Evolutionary conservation across 1,140 invertebrate genomes (phyloP).

Genomic region (Leguminivora glycinivorella): DNA sequence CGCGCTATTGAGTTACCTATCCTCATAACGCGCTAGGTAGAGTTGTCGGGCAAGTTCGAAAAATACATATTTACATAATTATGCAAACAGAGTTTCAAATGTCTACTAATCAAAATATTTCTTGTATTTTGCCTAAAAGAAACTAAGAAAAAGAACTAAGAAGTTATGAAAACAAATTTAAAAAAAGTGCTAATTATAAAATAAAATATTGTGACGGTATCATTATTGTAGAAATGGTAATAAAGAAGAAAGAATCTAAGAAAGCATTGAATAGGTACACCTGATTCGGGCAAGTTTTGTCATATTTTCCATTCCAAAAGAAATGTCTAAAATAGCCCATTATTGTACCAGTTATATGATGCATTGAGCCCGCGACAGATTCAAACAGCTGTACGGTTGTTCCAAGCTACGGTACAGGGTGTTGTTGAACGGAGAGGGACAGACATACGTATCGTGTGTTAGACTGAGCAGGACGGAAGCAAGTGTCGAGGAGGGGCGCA

Average conservation of each 20-base stretch:
- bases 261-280: constrained; percentile 21
- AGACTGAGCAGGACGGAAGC: constrained; percentile 47
- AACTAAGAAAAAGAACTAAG: too few relatives aligned
- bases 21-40: too few relatives aligned
- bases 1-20: too few relatives aligned
- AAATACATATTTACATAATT: too few relatives aligned
- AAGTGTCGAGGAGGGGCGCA: constrained; percentile 60
- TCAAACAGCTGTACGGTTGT: constrained; percentile 67
- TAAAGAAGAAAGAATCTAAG: neutral
- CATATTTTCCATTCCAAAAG: constrained; percentile 1
- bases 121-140: too few relatives aligned
- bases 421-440: constrained; percentile 47
- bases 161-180: neutral
- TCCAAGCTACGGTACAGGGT: constrained; percentile 50
- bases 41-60: too few relatives aligned
- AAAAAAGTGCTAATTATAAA: neutral
- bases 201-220: neutral
- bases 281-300: constrained; percentile 22
- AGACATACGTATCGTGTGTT: constrained; percentile 36
- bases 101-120: too few relatives aligned
- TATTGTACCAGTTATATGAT: constrained; percentile 67
- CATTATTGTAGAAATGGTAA: neutral
- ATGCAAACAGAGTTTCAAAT: too few relatives aligned
- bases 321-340: constrained; percentile 35
- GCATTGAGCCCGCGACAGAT: constrained; percentile 60